Conservation (phyloP, 2,888 invertebrate species). For the Scaptomyza reducta region DNA sequence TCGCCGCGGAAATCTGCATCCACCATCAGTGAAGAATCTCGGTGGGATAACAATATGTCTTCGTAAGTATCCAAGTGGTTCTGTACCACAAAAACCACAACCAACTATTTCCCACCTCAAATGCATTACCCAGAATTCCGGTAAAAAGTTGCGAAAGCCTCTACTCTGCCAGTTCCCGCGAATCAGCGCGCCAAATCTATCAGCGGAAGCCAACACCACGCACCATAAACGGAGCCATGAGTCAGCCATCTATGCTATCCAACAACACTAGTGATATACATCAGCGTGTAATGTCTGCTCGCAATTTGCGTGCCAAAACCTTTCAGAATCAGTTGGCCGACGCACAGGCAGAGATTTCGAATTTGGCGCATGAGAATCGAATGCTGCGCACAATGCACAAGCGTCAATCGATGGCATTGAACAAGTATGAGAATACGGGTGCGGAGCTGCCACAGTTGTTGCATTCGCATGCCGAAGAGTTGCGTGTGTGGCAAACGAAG, state of each 20-base stretch:
- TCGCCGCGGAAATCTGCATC: conserved; percentile 84
- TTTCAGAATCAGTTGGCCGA: conserved; percentile 92
- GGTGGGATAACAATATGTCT: conserved; percentile 61
- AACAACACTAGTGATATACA: conserved; percentile 83
- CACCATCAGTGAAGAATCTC: conserved; percentile 40
- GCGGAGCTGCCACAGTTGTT: conserved; percentile 90
- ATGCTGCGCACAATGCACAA: conserved; percentile 90
- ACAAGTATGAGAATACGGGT: conserved; percentile 90
- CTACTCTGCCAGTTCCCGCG: conserved; percentile 83
- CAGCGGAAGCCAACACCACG: conserved; percentile 67
- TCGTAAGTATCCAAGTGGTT: conserved; percentile 73
- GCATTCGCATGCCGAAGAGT: conserved; percentile 91
- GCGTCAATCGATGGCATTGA: conserved; percentile 91
- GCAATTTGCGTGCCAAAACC: conserved; percentile 90
- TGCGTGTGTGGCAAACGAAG: conserved; percentile 89
- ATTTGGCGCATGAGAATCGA: conserved; percentile 90
- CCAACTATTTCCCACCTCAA: not conserved
- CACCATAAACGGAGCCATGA: conserved; percentile 37
- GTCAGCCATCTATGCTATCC: conserved; percentile 74
- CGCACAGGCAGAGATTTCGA: conserved; percentile 91
- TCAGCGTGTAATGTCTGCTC: conserved; percentile 91
- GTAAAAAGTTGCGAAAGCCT: conserved; percentile 85
- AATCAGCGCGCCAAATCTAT: conserved; percentile 80
- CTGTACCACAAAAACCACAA: not conserved
- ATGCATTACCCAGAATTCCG: conserved; percentile 62